Evolutionary conservation across 2,797 vertebrate species (phyloP).

Genomic region (Hippocampus kuda): DNA sequence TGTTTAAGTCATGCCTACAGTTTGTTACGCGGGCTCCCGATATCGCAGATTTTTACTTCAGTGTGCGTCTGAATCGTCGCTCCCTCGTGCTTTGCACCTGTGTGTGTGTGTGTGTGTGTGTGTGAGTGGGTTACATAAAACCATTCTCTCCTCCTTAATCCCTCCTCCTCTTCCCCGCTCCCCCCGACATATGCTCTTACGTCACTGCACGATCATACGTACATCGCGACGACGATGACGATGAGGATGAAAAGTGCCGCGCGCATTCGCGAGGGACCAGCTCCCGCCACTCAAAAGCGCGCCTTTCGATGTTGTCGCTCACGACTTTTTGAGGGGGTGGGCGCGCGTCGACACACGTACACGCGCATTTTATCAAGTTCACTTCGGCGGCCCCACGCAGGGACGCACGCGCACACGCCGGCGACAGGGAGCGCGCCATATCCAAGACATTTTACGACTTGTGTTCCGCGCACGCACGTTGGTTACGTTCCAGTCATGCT

Average conservation of each 20-base stretch:
- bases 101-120: slow-evolving; percentile 1
- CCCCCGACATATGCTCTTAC: slow-evolving; percentile 25
- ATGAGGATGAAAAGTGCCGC: no score
- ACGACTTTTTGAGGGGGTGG: background rate
- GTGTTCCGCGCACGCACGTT: background rate
- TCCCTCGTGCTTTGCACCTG: no score
- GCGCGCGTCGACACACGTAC: background rate
- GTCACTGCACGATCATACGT: slow-evolving; percentile 20
- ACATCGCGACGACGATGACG: background rate
- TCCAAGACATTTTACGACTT: background rate
- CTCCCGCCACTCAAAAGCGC: background rate
- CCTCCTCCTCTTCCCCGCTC: background rate
- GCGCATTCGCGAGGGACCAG: no score
- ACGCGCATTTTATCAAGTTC: background rate
- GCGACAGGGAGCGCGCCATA: background rate
- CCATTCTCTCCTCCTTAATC: slow-evolving; percentile 36
- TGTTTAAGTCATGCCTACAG: background rate
- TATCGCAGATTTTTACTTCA: no score
- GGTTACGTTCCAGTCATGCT: background rate
- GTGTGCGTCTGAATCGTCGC: background rate
- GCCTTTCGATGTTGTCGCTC: background rate
- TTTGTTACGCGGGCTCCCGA: background rate
- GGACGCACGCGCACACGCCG: background rate
- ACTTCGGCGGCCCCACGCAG: background rate
- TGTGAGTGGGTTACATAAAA: slow-evolving; percentile 37